Conservation (phyloP, 30 jellyfish, hydroid and myxozoan genomes). For the Aurelia sp. region DNA sequence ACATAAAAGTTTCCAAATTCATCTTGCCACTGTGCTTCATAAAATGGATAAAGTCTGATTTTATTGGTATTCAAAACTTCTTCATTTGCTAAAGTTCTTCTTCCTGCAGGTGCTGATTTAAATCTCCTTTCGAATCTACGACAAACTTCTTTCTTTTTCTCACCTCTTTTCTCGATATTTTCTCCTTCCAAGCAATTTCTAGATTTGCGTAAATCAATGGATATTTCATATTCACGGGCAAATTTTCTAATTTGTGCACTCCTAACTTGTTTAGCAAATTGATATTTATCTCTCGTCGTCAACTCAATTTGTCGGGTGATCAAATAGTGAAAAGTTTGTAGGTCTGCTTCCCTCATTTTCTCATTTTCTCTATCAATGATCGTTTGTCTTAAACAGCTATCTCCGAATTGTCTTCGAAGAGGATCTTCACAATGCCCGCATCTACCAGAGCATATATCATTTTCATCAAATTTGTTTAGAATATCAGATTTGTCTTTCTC, state of each 20-base stretch:
- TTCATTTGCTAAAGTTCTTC: conserved; percentile 20
- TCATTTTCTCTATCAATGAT: not conserved
- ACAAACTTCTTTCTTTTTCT: conserved; percentile 26
- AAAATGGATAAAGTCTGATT: conserved; percentile 54
- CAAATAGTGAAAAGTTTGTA: not conserved
- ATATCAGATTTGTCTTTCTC: too few relatives aligned
- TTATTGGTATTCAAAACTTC: conserved; percentile 38
- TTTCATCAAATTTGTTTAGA: too few relatives aligned
- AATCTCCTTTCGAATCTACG: conserved; percentile 44
- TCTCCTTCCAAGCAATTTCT: not conserved
- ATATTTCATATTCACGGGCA: conserved; percentile 20
- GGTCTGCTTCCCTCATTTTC: too few relatives aligned
- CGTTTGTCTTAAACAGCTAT: not conserved
- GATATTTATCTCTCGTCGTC: conserved; percentile 17
- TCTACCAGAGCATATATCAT: too few relatives aligned
- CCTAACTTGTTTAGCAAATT: not conserved
- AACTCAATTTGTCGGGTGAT: conserved; percentile 44
- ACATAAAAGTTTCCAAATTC: not conserved
- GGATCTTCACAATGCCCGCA: too few relatives aligned
- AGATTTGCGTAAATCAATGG: conserved; percentile 34
- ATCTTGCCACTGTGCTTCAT: conserved; percentile 47
- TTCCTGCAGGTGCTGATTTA: conserved; percentile 44
- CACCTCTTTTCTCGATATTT: not conserved
- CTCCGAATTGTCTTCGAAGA: too few relatives aligned
- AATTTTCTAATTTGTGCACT: conserved; percentile 4